Evolutionary conservation across 2,797 vertebrate species (phyloP), one percentile per base, ranked within the genome.

Genomic region (Nannoperca australis): DNA sequence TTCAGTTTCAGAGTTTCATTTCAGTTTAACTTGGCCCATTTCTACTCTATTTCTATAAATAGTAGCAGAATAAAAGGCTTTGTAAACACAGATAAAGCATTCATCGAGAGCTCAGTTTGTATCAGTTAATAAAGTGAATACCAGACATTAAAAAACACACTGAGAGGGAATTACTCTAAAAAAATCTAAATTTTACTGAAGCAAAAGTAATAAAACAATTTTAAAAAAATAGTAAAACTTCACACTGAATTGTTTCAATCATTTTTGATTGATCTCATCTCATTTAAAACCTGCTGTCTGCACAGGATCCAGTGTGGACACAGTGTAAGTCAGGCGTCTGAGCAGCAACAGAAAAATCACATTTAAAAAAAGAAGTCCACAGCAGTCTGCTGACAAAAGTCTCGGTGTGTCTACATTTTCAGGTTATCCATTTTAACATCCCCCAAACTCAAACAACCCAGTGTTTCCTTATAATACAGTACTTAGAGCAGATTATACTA

Each of bases 101-200:
- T 42, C 40, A 47, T 51, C 67, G 60, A 20, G 30, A 20, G 15
- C 55, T 70, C 69, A 30, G 49, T n/a, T 8, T 38, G 10, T 38
- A 3, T 68, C 3, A 30, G 32, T 32, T 38, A 32, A 68, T 62
- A 50, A 76, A 44, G 3, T 59, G 3, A 13, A 51, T 0, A 54
- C 3, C 14, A 66, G 51, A 72, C 68, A 65, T 59, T n/a, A 27
- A 53, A 63, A 51, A 44, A 63, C 40, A 79, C 51, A 76, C n/a
- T 2, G 17, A 59, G 18, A 62, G 14, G 24, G 45, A 69, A 53
- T 59, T 47, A 65, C 15, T 77, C 54, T 7, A 60, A 50, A 49
- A 70, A 75, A 69, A 72, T 76, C 27, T 5, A 32, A 53, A 79
- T 75, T 90, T 88, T 83, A 91, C 85, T 86, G 24, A 82, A 83